These are phyloP conservation scores for Choloepus hoffmanni DNA, from an alignment of 2,113 vertebrate species.

Conservation along the genomic window DNA sequence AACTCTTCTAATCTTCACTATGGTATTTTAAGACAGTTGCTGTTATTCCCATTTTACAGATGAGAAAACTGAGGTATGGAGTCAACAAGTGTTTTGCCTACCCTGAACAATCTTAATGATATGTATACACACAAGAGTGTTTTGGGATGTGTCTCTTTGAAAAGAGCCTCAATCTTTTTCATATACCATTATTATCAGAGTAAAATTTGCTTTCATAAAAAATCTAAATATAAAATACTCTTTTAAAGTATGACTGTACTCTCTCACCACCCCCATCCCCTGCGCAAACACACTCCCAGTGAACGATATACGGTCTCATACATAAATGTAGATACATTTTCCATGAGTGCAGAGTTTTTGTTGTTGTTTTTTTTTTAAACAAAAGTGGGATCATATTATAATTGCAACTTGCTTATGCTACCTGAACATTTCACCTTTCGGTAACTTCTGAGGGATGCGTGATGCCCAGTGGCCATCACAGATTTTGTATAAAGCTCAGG, in stretches of 20 bases:
- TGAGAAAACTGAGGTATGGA: not conserved
- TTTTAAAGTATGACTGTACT: not conserved
- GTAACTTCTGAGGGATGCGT: not conserved
- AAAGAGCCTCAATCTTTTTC: not conserved
- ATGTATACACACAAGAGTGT: not conserved
- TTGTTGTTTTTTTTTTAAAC: not conserved
- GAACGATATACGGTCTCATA: not conserved
- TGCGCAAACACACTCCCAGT: not conserved
- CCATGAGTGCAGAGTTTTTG: not conserved
- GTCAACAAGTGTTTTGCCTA: not conserved
- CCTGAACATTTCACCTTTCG: not conserved
- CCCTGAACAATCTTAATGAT: not conserved
- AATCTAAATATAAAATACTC: not conserved
- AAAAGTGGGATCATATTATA: not conserved
- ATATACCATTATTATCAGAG: not conserved
- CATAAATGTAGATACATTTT: not conserved
- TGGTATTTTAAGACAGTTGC: not conserved
- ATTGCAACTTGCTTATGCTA: not conserved
- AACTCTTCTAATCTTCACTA: not conserved
- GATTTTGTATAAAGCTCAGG: not conserved
- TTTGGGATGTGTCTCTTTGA: not conserved
- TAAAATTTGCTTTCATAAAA: not conserved
- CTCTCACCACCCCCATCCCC: not conserved
- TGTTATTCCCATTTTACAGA: not conserved
- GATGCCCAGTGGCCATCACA: not conserved